Evolutionary conservation across 1,140 invertebrate species (phyloP).

Genomic region (Thaumetopoea pityocampa): DNA sequence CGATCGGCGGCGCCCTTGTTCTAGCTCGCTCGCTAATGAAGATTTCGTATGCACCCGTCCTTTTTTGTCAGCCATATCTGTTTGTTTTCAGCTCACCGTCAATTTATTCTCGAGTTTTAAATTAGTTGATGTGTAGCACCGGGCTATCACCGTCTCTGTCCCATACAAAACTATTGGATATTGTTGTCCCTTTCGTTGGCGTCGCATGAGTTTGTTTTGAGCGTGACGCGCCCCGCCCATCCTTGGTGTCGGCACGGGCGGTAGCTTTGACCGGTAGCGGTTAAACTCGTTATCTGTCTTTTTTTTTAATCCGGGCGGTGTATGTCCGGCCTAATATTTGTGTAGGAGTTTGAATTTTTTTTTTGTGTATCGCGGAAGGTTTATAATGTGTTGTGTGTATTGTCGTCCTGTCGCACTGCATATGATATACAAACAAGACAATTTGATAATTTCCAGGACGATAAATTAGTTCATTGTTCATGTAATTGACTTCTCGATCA

Average conservation of each 20-base stretch:
- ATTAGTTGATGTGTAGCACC: slow-evolving; percentile 57
- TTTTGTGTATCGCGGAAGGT: slow-evolving; percentile 52
- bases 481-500: slow-evolving; percentile 1
- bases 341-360: slow-evolving; percentile 54
- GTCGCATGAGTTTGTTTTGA: slow-evolving; percentile 66
- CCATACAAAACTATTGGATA: slow-evolving; percentile 16
- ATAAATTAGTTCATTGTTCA: neutral
- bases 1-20: slow-evolving; percentile 38
- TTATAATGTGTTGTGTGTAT: slow-evolving; percentile 42
- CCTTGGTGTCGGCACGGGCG: slow-evolving; percentile 40
- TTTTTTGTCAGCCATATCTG: slow-evolving; percentile 70
- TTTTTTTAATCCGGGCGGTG: slow-evolving; percentile 48
- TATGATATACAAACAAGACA: no score
- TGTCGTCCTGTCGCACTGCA: slow-evolving; percentile 16
- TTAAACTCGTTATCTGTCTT: slow-evolving; percentile 58
- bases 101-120: slow-evolving; percentile 71
- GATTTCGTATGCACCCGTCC: slow-evolving; percentile 58
- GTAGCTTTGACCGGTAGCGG: slow-evolving; percentile 65
- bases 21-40: slow-evolving; percentile 50
- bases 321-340: slow-evolving; percentile 66
- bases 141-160: slow-evolving; percentile 40
- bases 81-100: slow-evolving; percentile 70
- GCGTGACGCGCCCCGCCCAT: slow-evolving; percentile 66
- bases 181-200: slow-evolving; percentile 42
- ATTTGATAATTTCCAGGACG: slow-evolving; percentile 14